phyloP scores from a whole-genome alignment of 2,888 invertebrate species.

The Leptinotarsa rubiginosa region DNA sequence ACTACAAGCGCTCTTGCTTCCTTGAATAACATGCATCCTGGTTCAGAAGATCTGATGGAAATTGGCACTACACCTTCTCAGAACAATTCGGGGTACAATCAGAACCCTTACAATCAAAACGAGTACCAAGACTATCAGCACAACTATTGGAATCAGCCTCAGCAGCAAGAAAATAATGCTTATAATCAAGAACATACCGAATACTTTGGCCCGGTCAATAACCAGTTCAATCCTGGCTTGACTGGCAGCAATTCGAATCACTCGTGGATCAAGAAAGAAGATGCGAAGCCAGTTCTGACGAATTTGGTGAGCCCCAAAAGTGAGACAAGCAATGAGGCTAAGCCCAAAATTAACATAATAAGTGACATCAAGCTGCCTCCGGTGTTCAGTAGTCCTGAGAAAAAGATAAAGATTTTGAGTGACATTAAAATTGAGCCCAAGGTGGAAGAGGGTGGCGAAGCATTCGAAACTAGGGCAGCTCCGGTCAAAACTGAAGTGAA shows the following conservation, averaged over 20 bases:
- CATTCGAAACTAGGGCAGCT: conserved; percentile 66
- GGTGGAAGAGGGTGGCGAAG: conserved; percentile 68
- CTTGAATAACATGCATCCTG: conserved; percentile 38
- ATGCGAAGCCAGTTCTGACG: conserved; percentile 49
- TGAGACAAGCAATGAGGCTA: conserved; percentile 60
- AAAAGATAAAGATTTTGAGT: conserved; percentile 61
- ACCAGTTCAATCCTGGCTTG: conserved; percentile 54
- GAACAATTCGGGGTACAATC: conserved; percentile 31
- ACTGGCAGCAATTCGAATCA: conserved; percentile 52
- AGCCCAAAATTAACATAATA: conserved; percentile 65
- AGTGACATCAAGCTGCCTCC: conserved; percentile 65
- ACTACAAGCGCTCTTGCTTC: conserved; percentile 29
- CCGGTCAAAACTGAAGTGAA: conserved; percentile 56
- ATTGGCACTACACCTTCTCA: conserved; percentile 39
- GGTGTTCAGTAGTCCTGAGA: conserved; percentile 50
- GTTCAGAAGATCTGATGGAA: conserved; percentile 45
- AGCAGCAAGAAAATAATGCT: conserved; percentile 44
- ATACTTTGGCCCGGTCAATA: conserved; percentile 55
- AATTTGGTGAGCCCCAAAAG: conserved; percentile 53
- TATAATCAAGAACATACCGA: conserved; percentile 48
- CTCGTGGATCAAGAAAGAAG: conserved; percentile 62
- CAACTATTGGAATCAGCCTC: conserved; percentile 43
- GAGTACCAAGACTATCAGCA: conserved; percentile 37
- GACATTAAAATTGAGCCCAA: conserved; percentile 65
- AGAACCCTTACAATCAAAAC: conserved; percentile 33